Percentiles rank a stretch among this genome's conserved stretches.
phyloP scores from a whole-genome alignment of 2,888 invertebrate genomes.

The Nasonia oneida region DNA sequence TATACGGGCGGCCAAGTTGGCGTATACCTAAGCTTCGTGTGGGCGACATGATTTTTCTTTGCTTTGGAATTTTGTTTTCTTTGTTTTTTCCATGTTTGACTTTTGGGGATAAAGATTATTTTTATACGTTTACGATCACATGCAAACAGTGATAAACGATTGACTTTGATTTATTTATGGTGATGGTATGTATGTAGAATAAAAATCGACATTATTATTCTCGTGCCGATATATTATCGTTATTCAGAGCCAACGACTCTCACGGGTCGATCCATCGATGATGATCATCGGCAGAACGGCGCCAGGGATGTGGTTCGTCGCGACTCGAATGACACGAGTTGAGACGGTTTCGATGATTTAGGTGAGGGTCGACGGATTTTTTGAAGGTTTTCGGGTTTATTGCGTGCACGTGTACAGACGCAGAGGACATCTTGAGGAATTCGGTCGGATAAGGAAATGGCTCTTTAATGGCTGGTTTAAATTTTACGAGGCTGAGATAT shows the following conservation, averaged over 20 bases:
- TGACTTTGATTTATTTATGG: background rate
- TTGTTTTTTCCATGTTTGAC: background rate
- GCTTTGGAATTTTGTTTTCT: background rate
- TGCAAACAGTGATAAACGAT: background rate
- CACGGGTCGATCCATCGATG: background rate
- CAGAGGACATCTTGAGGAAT: background rate
- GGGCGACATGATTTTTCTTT: slow-evolving; percentile 43
- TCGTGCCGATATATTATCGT: too few relatives aligned
- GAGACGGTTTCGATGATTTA: background rate
- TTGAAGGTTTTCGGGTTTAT: slow-evolving; percentile 10
- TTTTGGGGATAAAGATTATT: slow-evolving; percentile 1
- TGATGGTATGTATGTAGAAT: too few relatives aligned
- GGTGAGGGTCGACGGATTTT: background rate
- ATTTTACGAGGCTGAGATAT: slow-evolving; percentile 9
- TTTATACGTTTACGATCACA: background rate
- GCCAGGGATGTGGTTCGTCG: background rate
- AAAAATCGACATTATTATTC: too few relatives aligned
- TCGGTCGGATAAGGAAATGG: background rate
- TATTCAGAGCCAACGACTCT: background rate
- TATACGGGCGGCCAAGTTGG: slow-evolving; percentile 15
- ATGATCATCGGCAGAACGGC: background rate
- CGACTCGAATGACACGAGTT: background rate
- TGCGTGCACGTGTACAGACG: background rate
- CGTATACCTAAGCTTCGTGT: background rate
- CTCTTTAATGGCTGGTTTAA: slow-evolving; percentile 1